These are phyloP conservation scores for Neoniphon sammara DNA, from an alignment of 2,797 vertebrate genomes.

Conservation along the genomic window DNA sequence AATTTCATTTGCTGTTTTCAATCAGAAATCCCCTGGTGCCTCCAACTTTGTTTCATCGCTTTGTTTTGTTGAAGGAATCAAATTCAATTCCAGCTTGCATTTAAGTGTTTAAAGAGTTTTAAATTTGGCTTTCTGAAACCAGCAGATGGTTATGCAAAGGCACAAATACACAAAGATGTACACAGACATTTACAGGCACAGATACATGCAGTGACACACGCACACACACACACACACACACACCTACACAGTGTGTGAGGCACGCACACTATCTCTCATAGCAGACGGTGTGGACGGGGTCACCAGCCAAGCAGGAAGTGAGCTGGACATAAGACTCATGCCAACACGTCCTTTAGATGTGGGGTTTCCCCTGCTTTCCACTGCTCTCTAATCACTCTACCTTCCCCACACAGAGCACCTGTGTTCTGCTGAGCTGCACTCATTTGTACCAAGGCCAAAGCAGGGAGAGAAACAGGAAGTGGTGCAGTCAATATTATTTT, in stretches of 20 bases:
- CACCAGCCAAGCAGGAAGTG: constrained; percentile 5
- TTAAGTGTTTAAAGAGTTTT: too few species aligned
- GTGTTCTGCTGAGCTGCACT: constrained; percentile 5
- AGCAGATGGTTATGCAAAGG: background rate
- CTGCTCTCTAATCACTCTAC: constrained; percentile 2
- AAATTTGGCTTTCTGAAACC: too few species aligned
- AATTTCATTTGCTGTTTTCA: too few species aligned
- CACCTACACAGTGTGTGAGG: background rate
- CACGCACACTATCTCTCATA: background rate
- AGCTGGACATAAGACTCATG: background rate
- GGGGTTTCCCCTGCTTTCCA: constrained; percentile 9
- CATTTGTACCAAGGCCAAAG: background rate
- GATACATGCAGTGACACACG: background rate
- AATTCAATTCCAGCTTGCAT: too few species aligned
- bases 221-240: background rate
- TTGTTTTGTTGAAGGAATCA: too few species aligned
- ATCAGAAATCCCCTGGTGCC: too few species aligned
- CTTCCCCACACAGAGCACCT: constrained; percentile 1
- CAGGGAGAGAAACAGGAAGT: constrained; percentile 15
- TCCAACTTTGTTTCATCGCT: too few species aligned
- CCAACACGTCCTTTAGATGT: background rate
- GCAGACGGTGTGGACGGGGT: background rate
- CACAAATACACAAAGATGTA: background rate
- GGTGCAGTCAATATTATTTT: constrained; percentile 5
- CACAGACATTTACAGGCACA: background rate